Conservation (phyloP, 2,888 invertebrate species). For the Euproctis similis region DNA sequence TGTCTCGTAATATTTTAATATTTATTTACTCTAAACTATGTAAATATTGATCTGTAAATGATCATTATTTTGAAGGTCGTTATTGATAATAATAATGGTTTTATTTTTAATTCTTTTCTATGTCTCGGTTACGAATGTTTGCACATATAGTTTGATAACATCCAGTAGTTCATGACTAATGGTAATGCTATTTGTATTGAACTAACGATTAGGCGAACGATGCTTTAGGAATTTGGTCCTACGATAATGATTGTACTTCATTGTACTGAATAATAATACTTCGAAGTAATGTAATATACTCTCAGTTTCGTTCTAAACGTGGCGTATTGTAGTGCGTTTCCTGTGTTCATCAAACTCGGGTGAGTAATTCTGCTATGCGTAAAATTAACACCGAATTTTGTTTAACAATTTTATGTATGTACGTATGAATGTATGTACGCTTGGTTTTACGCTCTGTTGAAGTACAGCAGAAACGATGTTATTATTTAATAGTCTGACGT, state of each 20-base stretch:
- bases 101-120: conserved; percentile 26
- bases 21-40: no score
- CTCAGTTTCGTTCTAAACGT: conserved; percentile 42
- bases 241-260: conserved; percentile 44
- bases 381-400: conserved; percentile 8
- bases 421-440: no score
- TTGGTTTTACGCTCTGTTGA: no score
- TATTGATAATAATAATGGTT: conserved; percentile 1
- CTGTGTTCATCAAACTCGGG: conserved; percentile 8
- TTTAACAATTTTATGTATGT: no score
- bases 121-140: conserved; percentile 34
- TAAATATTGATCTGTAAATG: no score
- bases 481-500: no score
- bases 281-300: conserved; percentile 26
- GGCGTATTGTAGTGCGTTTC: conserved; percentile 14
- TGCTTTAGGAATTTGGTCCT: conserved; percentile 48
- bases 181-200: conserved; percentile 46
- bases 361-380: conserved; percentile 8
- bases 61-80: no score
- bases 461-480: no score
- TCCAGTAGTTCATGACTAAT: conserved; percentile 52
- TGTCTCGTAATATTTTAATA: no score
- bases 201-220: conserved; percentile 46
- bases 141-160: conserved; percentile 43
- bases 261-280: conserved; percentile 36